These are phyloP conservation scores for Arenaria interpres DNA, from an alignment of 2,113 vertebrate species.

Conservation along the genomic window DNA sequence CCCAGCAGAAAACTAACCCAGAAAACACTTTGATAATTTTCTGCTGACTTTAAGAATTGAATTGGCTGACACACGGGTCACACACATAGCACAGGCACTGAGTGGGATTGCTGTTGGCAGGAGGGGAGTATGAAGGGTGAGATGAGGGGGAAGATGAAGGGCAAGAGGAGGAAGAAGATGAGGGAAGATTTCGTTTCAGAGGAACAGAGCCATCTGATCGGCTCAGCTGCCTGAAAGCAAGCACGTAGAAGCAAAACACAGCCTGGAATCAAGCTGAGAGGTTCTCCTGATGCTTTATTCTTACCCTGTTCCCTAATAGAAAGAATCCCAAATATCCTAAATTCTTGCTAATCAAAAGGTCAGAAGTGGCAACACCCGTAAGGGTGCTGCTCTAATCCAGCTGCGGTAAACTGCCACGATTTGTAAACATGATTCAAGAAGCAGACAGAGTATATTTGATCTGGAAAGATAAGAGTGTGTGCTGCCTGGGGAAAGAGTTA, in stretches of 20 bases:
- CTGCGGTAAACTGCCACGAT: neutral
- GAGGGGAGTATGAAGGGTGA: neutral
- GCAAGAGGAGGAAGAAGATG: neutral
- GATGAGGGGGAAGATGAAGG: neutral
- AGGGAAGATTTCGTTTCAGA: neutral
- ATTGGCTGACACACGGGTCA: neutral
- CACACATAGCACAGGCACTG: neutral
- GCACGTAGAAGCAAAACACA: neutral
- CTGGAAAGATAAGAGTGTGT: neutral
- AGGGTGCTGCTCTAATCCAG: neutral
- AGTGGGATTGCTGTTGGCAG: neutral
- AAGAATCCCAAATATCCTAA: neutral
- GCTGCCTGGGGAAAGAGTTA: neutral
- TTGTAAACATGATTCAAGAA: constrained; percentile 4
- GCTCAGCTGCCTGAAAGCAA: neutral
- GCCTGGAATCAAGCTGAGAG: neutral
- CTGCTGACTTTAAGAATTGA: neutral
- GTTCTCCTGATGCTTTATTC: neutral
- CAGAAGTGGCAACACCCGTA: neutral
- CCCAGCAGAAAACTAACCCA: neutral
- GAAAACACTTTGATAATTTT: neutral
- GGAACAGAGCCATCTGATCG: neutral
- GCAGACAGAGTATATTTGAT: constrained; percentile 34
- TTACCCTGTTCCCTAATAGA: neutral
- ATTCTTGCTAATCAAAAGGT: neutral